Evolutionary conservation across 1,140 invertebrate genomes (phyloP).

Genomic region (Ceratoteleas bidentatus): DNA sequence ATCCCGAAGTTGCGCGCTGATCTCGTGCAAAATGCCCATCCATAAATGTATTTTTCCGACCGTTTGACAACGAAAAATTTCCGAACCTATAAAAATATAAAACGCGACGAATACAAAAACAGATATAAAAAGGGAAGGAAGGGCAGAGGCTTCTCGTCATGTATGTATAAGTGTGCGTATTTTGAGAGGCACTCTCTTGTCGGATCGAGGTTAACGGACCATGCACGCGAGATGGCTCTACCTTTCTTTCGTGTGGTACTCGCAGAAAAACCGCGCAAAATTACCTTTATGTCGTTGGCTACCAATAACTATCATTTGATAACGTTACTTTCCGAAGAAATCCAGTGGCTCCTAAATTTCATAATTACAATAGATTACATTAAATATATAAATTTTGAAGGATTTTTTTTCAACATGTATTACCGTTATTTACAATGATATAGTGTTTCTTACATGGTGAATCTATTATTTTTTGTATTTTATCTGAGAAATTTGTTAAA

Average conservation of each 20-base stretch:
- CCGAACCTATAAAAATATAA: slow-evolving; percentile 49
- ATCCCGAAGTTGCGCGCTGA: slow-evolving; percentile 32
- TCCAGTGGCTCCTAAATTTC: too few species aligned
- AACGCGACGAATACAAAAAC: slow-evolving; percentile 8
- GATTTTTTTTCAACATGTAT: too few species aligned
- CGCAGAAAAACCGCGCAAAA: too few species aligned
- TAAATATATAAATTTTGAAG: too few species aligned
- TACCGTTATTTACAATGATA: too few species aligned
- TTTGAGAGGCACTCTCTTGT: slow-evolving; percentile 62
- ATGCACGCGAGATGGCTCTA: slow-evolving; percentile 65
- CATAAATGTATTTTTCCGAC: slow-evolving; percentile 62
- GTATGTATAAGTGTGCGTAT: slow-evolving; percentile 60
- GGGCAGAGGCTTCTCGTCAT: slow-evolving; percentile 24
- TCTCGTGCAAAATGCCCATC: slow-evolving; percentile 26
- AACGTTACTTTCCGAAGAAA: too few species aligned
- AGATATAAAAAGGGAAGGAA: slow-evolving; percentile 1
- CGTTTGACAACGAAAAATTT: slow-evolving; percentile 52
- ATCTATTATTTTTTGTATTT: too few species aligned
- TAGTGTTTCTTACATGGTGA: too few species aligned
- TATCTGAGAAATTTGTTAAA: too few species aligned
- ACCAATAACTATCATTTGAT: too few species aligned
- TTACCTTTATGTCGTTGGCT: too few species aligned
- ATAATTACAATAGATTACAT: too few species aligned
- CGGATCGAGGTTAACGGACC: slow-evolving; percentile 70
- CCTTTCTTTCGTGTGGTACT: slow-evolving; percentile 61